Percentiles rank a stretch among this genome's conserved stretches.
Evolutionary conservation across 2,888 invertebrate genomes (phyloP).

Genomic region (Tuberolachnus salignus): DNA sequence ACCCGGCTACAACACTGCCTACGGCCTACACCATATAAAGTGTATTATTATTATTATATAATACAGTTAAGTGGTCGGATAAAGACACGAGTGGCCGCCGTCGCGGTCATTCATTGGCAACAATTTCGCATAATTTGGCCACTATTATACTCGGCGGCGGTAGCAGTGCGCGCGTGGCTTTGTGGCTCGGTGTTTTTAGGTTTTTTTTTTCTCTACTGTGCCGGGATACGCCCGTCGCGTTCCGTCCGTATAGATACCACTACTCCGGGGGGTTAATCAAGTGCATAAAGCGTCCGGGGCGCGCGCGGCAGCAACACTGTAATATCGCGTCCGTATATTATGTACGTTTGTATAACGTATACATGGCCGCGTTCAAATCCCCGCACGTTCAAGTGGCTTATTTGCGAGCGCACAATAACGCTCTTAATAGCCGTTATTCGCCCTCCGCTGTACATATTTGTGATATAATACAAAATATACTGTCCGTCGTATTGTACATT

Average conservation of each 20-base stretch:
- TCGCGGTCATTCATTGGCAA: slow-evolving; percentile 32
- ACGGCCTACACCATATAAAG: no score
- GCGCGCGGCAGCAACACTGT: not conserved
- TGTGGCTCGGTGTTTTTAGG: not conserved
- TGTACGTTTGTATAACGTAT: not conserved
- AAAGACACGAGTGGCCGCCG: slow-evolving; percentile 11
- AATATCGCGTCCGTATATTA: not conserved
- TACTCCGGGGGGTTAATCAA: slow-evolving; percentile 40
- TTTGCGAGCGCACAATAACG: slow-evolving; percentile 42
- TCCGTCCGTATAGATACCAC: not conserved
- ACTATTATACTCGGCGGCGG: slow-evolving; percentile 34
- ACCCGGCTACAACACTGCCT: no score
- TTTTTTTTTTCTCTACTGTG: not conserved
- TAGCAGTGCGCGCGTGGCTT: slow-evolving; percentile 39
- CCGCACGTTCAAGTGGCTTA: slow-evolving; percentile 29
- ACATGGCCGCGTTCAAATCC: not conserved
- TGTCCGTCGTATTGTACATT: no score
- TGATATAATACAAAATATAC: not conserved
- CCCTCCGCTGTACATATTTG: slow-evolving; percentile 5
- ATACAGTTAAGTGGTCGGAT: not conserved
- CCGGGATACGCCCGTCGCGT: not conserved
- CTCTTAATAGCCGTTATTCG: slow-evolving; percentile 42
- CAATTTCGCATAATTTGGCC: slow-evolving; percentile 40
- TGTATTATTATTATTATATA: not conserved
- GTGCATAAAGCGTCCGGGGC: slow-evolving; percentile 48